A percentile compares a stretch with the other conserved stretches of the same genome.
Evolutionary conservation across 2,797 vertebrate species (phyloP).

Genomic region (Melanotaenia maccullochi): DNA sequence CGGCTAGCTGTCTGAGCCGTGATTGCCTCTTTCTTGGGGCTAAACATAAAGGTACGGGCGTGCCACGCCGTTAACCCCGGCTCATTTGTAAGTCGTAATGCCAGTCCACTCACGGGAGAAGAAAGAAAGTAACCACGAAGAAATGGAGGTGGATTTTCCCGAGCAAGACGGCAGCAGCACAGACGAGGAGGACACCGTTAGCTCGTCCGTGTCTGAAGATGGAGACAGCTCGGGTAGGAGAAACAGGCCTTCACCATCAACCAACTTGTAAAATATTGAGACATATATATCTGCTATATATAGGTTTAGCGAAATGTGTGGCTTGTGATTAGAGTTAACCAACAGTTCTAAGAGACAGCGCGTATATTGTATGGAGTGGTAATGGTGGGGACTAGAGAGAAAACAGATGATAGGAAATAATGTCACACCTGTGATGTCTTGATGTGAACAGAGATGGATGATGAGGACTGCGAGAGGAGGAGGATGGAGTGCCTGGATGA

Average conservation of each 20-base stretch:
- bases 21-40: conserved; percentile 20
- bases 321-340: background rate
- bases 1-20: conserved; percentile 63
- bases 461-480: conserved; percentile 98
- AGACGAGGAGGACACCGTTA: conserved; percentile 96
- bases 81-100: conserved; percentile 74
- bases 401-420: background rate
- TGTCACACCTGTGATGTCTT: conserved; percentile 34
- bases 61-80: conserved; percentile 11
- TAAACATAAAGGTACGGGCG: background rate
- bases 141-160: conserved; percentile 97
- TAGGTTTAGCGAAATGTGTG: background rate
- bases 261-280: background rate
- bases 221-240: conserved; percentile 94
- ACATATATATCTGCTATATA: background rate
- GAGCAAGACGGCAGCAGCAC: conserved; percentile 96
- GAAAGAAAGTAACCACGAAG: conserved; percentile 94
- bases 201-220: conserved; percentile 95
- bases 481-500: conserved; percentile 98
- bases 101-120: conserved; percentile 95
- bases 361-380: background rate
- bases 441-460: conserved; percentile 93
- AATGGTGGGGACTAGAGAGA: background rate
- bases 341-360: background rate
- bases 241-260: conserved; percentile 49